A percentile compares a stretch with the other conserved stretches of the same genome.
Conservation (phyloP, 2,113 vertebrate genomes). For the Proteles cristata region DNA sequence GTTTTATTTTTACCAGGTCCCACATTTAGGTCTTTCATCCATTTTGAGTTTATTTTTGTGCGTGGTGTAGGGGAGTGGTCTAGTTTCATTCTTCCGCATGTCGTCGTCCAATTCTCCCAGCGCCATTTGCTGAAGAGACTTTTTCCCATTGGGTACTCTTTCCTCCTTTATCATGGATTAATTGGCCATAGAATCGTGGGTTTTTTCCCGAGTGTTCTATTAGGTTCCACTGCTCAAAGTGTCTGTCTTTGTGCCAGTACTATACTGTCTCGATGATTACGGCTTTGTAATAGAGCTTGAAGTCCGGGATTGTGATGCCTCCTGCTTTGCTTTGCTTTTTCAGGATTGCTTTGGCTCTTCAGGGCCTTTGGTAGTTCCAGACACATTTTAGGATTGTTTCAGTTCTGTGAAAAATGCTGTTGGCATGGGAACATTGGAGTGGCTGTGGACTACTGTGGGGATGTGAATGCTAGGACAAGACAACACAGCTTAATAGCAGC, state of each 20-base stretch:
- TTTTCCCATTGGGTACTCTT: neutral
- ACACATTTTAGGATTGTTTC: neutral
- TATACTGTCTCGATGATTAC: neutral
- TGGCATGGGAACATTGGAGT: neutral
- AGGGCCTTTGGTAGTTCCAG: neutral
- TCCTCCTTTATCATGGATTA: neutral
- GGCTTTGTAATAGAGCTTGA: neutral
- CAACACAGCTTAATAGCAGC: too few species aligned
- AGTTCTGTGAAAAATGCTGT: neutral
- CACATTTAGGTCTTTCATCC: neutral
- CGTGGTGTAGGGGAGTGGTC: neutral
- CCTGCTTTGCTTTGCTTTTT: neutral
- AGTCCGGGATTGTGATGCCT: neutral
- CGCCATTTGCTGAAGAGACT: neutral
- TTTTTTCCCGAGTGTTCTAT: neutral
- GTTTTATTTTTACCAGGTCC: too few species aligned
- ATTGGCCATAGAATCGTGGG: neutral
- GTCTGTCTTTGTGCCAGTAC: neutral
- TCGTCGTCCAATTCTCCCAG: neutral
- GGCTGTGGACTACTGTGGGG: fast-evolving
- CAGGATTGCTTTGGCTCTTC: neutral
- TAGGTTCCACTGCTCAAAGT: neutral
- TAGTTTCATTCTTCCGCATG: neutral
- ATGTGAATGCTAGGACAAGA: neutral
- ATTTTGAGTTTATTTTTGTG: neutral